Evolutionary conservation across 2,888 invertebrate species (phyloP), one percentile per base, ranked within the genome.

Genomic region (Archips xylosteana): DNA sequence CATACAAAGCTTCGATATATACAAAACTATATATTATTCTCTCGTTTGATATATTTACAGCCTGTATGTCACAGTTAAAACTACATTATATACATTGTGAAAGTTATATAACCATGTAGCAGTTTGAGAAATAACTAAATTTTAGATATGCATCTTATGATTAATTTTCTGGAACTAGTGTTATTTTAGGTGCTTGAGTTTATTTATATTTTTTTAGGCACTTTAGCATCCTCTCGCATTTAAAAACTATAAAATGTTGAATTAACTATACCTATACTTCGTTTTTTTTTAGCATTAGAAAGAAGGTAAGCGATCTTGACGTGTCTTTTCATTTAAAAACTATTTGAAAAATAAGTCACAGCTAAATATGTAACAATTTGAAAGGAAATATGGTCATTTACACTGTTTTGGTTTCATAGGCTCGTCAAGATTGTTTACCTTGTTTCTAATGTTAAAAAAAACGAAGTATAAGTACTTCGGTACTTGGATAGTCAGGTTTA

Each of bases 151-250:
- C 9, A 59, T 34, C 2, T 36, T 23, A 60, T 2, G 6, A 13
- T 36, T 23, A 57, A 1, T n/a, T 60, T 32, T 60, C n/a, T 60
- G 36, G 32, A 34, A 34, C 59, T 36, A 59, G 10, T 54, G 12
- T n/a, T 34, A 9, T 39, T 6, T 60, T 36, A 39, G n/a, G 10
- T n/a, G 39, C 57, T 57, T 13, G 39, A 4, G 59, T 59, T 59
- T 60, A n/a, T 54, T 3, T 12, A 12, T 67, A 32, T 36, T 15
- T 5, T 23, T 54, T 57, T 70, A 70, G 70, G 70, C 70, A 70
- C 70, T 63, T 15, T 8, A 63, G 63, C 70, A 70, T 70, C 70
- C 70, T 70, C 70, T 45, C n/a, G 4, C n/a, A 36, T 54, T 66
- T 13, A 67, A 54, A 54, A 54, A 15, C 63, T 45, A 60, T 39